Evolutionary conservation across 2,888 invertebrate genomes (phyloP), one percentile per base, ranked within the genome.

Genomic region (Noctua janthina): DNA sequence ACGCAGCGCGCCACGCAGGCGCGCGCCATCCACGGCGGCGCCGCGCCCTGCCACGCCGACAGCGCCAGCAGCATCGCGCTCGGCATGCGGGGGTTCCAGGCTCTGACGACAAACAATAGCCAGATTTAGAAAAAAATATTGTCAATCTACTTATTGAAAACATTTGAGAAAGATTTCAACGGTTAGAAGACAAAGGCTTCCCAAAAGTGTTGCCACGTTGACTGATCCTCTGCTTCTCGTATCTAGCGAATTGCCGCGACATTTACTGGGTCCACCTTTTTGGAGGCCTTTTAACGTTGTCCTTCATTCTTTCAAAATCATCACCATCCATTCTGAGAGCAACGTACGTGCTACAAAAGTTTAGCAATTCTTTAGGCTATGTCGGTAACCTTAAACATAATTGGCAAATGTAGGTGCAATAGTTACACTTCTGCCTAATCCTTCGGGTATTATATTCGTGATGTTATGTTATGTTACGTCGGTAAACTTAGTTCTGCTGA

Each of bases 71-170:
- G 98, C 97, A 99, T 97, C 0, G 98, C 97, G 35, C 98, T 98
- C 67, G 98, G 98, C 74, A 98, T 96, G 77, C 99, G 98, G 0
- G 99, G 98, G 93, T 98, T 98, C 99, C 99, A 99, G 5, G 96
- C 2, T n/a, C 56, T 56, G 23, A 23, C 3, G 10, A 56, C 56
- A 10, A 54, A 2, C 2, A 54, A 54, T 23, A 54, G 0, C 1
- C 54, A 54, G 3, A 8, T 23, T 54, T 51, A 11, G 2, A 46
- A 49, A 49, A 49, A 3, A 0, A 49, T 0, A 15, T 49, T 4
- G 15, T 49, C 49, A 49, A 35, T 35, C 1, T 35, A 49, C 49
- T 49, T 15, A 49, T 15, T 49, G 49, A 49, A 13, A 13, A 3
- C 13, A 13, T 49, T 49, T 49, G 13, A 49, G 1, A 46, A 49